A percentile compares a stretch with the other conserved stretches of the same genome.
Conservation (phyloP, 2,113 vertebrate species). For the Protomyctophum bolini region DNA sequence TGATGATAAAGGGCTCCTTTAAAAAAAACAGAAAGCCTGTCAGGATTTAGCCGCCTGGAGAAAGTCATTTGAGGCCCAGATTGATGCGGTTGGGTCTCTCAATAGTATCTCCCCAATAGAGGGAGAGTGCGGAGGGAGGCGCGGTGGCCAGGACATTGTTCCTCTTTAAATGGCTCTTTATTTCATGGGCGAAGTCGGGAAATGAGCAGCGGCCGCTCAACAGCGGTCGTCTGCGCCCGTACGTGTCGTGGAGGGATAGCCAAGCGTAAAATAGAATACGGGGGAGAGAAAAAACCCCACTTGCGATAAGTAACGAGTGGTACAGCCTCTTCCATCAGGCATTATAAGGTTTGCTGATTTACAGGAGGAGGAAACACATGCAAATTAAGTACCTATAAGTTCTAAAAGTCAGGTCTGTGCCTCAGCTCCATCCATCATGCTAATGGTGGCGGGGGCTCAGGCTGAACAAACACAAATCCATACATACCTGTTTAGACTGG, state of each 20-base stretch:
- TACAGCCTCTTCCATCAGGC: conserved; percentile 39
- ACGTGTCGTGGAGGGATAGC: conserved; percentile 22
- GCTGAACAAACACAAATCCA: conserved; percentile 51
- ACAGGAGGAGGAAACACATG: conserved; percentile 56
- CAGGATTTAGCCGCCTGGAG: conserved; percentile 74
- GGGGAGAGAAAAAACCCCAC: conserved; percentile 27
- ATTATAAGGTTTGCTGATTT: conserved; percentile 36
- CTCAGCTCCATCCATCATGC: conserved; percentile 66
- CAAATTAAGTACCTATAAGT: conserved; percentile 60
- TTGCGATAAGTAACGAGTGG: conserved; percentile 50
- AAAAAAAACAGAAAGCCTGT: conserved; percentile 75
- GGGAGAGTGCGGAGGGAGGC: conserved; percentile 45
- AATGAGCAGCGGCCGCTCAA: conserved; percentile 46
- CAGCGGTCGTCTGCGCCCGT: conserved; percentile 7
- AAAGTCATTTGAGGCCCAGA: conserved; percentile 76
- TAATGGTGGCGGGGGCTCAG: conserved; percentile 33
- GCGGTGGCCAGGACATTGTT: conserved; percentile 64
- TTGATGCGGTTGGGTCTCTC: conserved; percentile 67
- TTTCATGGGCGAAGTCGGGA: conserved; percentile 63
- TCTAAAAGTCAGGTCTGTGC: conserved; percentile 55
- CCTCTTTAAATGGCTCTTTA: conserved; percentile 71
- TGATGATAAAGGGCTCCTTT: conserved; percentile 67
- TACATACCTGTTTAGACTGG: conserved; percentile 27
- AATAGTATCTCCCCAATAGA: conserved; percentile 69
- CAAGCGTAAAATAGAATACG: conserved; percentile 67